Conservation (phyloP, 2,113 vertebrate species). For the Osmerus mordax region DNA sequence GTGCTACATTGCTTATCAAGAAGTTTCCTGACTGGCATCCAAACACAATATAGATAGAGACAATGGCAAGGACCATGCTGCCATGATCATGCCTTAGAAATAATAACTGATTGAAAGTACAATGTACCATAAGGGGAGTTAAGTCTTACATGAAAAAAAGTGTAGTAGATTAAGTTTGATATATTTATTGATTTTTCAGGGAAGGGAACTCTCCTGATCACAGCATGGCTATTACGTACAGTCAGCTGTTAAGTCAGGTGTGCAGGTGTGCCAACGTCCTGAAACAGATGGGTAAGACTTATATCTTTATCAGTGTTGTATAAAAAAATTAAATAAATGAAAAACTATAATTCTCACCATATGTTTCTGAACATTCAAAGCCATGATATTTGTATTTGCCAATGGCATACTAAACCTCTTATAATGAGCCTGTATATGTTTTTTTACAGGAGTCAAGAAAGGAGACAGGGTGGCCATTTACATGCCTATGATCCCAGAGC, state of each 20-base stretch:
- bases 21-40: slow-evolving; percentile 34
- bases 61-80: slow-evolving; percentile 19
- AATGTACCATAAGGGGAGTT: no score
- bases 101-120: neutral
- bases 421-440: neutral
- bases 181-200: slow-evolving; percentile 50
- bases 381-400: neutral
- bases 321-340: neutral
- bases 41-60: slow-evolving; percentile 45
- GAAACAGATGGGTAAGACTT: slow-evolving; percentile 69
- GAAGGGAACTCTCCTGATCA: slow-evolving; percentile 76
- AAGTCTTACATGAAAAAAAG: no score
- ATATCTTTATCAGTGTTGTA: neutral
- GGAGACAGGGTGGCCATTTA: slow-evolving; percentile 79
- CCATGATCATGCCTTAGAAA: neutral
- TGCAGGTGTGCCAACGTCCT: slow-evolving; percentile 77
- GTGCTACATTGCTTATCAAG: slow-evolving; percentile 30
- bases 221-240: slow-evolving; percentile 69
- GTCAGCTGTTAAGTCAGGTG: slow-evolving; percentile 71
- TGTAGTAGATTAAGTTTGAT: neutral
- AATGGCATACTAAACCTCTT: neutral
- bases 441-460: slow-evolving; percentile 71
- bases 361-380: neutral
- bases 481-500: slow-evolving; percentile 80
- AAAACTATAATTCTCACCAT: neutral